Conservation (phyloP, 2,113 vertebrate species). For the Mormoops blainvillei region DNA sequence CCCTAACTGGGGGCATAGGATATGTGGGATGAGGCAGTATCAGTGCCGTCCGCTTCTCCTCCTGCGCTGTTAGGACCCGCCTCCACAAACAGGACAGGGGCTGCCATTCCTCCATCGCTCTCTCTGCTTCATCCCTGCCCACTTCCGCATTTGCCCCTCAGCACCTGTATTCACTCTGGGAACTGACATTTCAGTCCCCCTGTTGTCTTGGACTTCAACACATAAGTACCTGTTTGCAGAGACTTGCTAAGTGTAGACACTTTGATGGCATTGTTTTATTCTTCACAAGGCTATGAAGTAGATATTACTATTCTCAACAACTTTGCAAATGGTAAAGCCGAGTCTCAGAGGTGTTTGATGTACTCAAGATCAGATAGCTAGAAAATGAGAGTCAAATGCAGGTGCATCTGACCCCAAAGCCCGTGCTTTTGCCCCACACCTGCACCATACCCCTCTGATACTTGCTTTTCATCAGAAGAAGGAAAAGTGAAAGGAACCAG, state of each 20-base stretch:
- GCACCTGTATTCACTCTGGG: background rate
- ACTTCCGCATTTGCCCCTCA: background rate
- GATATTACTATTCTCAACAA: background rate
- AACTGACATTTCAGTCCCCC: background rate
- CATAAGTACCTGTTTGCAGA: background rate
- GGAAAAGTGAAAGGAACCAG: background rate
- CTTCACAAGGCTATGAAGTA: background rate
- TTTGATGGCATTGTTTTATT: background rate
- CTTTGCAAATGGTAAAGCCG: background rate
- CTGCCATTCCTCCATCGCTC: background rate
- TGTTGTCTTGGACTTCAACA: background rate
- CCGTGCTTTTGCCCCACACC: background rate
- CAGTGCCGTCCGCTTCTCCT: too few relatives aligned
- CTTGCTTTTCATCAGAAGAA: background rate
- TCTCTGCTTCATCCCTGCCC: background rate
- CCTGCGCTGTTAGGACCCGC: background rate
- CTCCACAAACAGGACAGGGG: background rate
- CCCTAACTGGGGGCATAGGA: background rate
- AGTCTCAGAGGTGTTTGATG: background rate
- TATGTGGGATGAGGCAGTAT: background rate
- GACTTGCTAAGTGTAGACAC: background rate
- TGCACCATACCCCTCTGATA: background rate
- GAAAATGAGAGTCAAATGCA: background rate
- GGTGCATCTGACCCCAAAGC: background rate
- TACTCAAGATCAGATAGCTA: background rate